These are phyloP conservation scores for Mimumesa dahlbomi DNA, from an alignment of 2,888 invertebrate genomes.

Conservation along the genomic window DNA sequence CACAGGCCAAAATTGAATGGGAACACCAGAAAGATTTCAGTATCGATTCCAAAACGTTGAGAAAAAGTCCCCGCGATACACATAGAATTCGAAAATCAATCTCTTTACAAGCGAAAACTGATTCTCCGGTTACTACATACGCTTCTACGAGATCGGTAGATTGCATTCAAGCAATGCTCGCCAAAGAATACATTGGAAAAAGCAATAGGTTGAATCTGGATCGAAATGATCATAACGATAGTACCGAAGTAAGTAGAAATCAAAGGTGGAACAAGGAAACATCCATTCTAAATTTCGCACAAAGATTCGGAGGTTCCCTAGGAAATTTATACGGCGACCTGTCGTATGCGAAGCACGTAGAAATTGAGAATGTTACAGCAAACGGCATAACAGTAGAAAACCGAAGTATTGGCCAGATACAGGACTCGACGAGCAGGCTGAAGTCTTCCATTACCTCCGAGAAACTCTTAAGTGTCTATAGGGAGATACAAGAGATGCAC, in stretches of 20 bases:
- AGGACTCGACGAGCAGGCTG: conserved; percentile 57
- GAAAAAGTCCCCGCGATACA: conserved; percentile 55
- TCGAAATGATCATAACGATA: conserved; percentile 21
- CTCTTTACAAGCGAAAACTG: conserved; percentile 46
- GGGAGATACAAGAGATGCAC: conserved; percentile 84
- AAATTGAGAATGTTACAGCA: conserved; percentile 9
- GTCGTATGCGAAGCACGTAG: conserved; percentile 34
- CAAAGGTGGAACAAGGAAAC: conserved; percentile 28
- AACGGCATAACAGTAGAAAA: neutral
- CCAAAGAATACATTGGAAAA: conserved; percentile 55
- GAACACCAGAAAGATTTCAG: no score
- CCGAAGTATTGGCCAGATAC: conserved; percentile 2
- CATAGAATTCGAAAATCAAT: conserved; percentile 50
- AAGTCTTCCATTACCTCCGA: conserved; percentile 69
- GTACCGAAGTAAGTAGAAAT: conserved; percentile 8
- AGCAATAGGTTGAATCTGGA: conserved; percentile 26
- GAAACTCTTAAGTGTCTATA: conserved; percentile 72
- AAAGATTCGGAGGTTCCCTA: conserved; percentile 66
- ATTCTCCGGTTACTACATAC: conserved; percentile 37
- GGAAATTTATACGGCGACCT: conserved; percentile 51
- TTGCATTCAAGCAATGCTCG: conserved; percentile 70
- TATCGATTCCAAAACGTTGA: conserved; percentile 13
- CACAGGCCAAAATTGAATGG: conserved; percentile 72
- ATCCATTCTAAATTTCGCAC: conserved; percentile 52
- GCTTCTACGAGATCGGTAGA: conserved; percentile 70